Percentiles rank a stretch among this genome's conserved stretches.
These are phyloP conservation scores for Corbicula japonica DNA, from an alignment of 2,888 invertebrate genomes.

Conservation along the genomic window DNA sequence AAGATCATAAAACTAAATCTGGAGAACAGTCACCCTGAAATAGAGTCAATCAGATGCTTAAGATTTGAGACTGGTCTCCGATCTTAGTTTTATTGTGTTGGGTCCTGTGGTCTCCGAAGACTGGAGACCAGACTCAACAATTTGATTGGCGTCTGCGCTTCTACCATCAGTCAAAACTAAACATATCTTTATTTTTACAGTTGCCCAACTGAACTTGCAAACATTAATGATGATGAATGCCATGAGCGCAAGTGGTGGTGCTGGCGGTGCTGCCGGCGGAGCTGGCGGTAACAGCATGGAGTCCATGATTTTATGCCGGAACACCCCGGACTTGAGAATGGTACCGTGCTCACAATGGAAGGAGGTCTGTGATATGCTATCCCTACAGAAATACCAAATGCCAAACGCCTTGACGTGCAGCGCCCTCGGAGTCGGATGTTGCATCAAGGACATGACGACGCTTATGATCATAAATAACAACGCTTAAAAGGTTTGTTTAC, in stretches of 20 bases:
- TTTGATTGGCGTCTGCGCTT: too few species aligned
- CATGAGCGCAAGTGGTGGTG: background rate
- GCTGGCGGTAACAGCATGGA: background rate
- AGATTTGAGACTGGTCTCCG: too few species aligned
- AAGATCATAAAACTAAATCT: too few species aligned
- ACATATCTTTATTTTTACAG: slow-evolving; percentile 31
- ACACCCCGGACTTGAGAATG: slow-evolving; percentile 50
- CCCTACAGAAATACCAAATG: slow-evolving; percentile 60
- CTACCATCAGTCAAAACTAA: too few species aligned
- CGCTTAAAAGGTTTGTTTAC: slow-evolving; percentile 9
- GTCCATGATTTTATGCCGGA: slow-evolving; percentile 9
- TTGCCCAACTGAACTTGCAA: slow-evolving; percentile 9
- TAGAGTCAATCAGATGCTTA: too few species aligned
- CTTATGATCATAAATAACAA: slow-evolving; percentile 42
- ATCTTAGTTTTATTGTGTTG: too few species aligned
- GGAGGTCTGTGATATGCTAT: slow-evolving; percentile 61
- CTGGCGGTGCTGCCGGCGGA: background rate
- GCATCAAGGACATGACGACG: slow-evolving; percentile 65
- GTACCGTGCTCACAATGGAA: slow-evolving; percentile 59
- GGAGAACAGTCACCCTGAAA: too few species aligned
- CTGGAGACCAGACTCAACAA: too few species aligned
- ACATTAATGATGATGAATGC: slow-evolving; percentile 29
- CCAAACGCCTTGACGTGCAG: slow-evolving; percentile 68
- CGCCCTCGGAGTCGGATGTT: slow-evolving; percentile 72
- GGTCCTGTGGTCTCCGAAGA: too few species aligned